Evolutionary conservation across 2,797 vertebrate genomes (phyloP), one percentile per base, ranked within the genome.

Genomic region (Gymnoscopelus microlampas): DNA sequence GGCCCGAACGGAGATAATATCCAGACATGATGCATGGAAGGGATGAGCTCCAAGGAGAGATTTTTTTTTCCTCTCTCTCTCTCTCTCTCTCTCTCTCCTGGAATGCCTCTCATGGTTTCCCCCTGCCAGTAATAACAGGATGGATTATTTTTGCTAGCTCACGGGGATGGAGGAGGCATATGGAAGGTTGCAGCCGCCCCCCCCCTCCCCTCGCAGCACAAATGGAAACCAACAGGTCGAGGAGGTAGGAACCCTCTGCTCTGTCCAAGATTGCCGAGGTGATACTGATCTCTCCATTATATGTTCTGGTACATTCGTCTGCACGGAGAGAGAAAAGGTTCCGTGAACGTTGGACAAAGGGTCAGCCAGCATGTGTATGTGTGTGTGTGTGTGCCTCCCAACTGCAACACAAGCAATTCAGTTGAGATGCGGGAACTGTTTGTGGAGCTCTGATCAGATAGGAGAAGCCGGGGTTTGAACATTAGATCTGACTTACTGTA

Each of bases 51-150:
- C 59, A 79, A 70, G 53, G 63, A 53, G 71, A 58, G 47, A 76
- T 53, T 57, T 67, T 58, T 60, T 58, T n/a, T 50, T 0, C 12
- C 5, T 10, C 19, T 19, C 19, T 19, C 19, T 19, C 19, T 19
- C 19, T 19, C 19, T 19, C 19, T 19, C 19, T 12, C 3, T 14
- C 14, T n/a, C 55, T 74, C 70, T 81, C 71, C 48, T 60, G 60
- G 64, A 59, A 68, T 70, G 64, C 61, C 77, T 85, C 67, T 72
- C 68, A 70, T 77, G 78, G 59, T 68, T 14, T 74, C 75, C 64
- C 64, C 59, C 60, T 84, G 87, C 83, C 84, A 89, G 76, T 60
- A 88, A 90, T 71, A 89, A 88, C 82, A 87, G 73, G 79, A 80
- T 57, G 73, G 78, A 74, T 65, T 39, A 39, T 39, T 72, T 70